These are phyloP conservation scores for Drosophila antonietae DNA, from an alignment of 2,888 invertebrate species.

Conservation along the genomic window DNA sequence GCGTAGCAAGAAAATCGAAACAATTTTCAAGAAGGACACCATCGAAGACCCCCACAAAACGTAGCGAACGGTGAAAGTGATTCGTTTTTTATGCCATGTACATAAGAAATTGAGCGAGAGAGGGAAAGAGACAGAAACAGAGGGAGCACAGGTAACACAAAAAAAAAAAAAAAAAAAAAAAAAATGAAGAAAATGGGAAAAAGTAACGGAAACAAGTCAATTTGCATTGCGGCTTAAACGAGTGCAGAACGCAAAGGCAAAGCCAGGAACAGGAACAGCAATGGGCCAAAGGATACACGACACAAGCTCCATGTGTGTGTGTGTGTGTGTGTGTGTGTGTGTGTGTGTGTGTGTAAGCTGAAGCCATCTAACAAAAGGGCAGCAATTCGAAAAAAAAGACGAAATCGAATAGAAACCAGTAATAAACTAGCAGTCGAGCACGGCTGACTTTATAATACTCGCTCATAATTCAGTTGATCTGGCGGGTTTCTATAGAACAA, in stretches of 20 bases:
- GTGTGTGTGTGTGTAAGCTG: conserved; percentile 18
- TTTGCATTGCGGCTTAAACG: conserved; percentile 79
- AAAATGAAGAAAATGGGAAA: conserved; percentile 22
- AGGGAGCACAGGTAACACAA: conserved; percentile 11
- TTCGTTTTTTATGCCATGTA: conserved; percentile 48
- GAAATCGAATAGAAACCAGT: conserved; percentile 14
- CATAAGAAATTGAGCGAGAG: conserved; percentile 54
- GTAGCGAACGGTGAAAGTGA: conserved; percentile 47
- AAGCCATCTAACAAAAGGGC: conserved; percentile 35
- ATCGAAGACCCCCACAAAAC: conserved; percentile 16
- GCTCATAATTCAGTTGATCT: neutral
- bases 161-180: conserved; percentile 7
- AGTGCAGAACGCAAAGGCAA: conserved; percentile 42
- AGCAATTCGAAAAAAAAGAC: conserved; percentile 18
- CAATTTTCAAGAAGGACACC: conserved; percentile 56
- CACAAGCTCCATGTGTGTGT: conserved; percentile 32
- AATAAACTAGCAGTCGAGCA: neutral
- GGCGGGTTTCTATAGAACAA: no score
- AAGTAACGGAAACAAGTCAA: conserved; percentile 75
- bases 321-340: conserved; percentile 11
- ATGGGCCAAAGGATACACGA: conserved; percentile 49
- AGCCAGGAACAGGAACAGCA: conserved; percentile 42
- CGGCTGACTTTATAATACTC: neutral
- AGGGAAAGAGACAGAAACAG: neutral
- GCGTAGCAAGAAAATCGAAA: conserved; percentile 44